Conservation (phyloP, 2,113 vertebrate genomes). For the Thinocorus orbignyianus region DNA sequence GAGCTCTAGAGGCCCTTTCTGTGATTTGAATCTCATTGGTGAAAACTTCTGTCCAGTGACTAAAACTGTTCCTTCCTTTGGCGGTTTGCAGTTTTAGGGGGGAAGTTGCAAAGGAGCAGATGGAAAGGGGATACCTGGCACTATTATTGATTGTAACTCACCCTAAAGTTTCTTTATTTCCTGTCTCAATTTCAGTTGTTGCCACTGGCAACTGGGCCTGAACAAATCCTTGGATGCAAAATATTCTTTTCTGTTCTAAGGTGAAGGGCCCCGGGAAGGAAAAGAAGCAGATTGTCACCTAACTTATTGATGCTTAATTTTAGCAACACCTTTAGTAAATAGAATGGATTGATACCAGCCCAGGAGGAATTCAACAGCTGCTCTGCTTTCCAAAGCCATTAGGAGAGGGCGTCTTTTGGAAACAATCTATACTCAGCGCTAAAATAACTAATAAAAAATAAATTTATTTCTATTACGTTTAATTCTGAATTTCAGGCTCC, state of each 20-base stretch:
- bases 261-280: neutral
- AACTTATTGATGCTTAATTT: neutral
- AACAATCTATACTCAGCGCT: neutral
- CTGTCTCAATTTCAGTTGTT: neutral
- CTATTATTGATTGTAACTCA: neutral
- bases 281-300: neutral
- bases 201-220: neutral
- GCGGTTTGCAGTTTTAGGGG: neutral
- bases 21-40: too few relatives aligned
- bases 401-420: conserved; percentile 1
- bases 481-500: conserved; percentile 58
- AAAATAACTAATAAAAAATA: conserved; percentile 54
- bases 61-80: neutral
- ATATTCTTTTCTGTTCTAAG: neutral
- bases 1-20: too few relatives aligned
- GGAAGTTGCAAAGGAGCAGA: neutral
- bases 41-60: neutral
- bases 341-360: conserved; percentile 7
- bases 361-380: conserved; percentile 44
- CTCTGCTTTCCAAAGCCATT: conserved; percentile 45
- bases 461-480: conserved; percentile 36
- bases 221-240: neutral
- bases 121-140: neutral
- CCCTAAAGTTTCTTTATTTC: neutral
- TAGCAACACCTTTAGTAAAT: neutral